Base-by-base conservation (phyloP, 2,888 invertebrate species). In the Penaeus monodon region DNA sequence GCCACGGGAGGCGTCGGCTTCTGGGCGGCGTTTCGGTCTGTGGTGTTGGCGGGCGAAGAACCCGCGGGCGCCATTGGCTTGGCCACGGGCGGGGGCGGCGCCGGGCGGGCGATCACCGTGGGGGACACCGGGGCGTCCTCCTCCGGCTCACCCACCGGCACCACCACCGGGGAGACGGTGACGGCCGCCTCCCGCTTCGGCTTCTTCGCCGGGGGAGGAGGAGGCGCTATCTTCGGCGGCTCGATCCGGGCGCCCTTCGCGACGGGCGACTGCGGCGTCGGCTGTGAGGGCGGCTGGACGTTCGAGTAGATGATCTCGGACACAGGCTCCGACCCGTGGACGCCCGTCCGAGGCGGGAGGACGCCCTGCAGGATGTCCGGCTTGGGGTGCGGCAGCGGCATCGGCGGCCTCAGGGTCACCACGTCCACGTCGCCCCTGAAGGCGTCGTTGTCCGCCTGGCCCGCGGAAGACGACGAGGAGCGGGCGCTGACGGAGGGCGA, bases 31-130 rank as follows among this genome's bases (percentile, higher is more conserved):
- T 6, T 24, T 29, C 33, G 74, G 3, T 49, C 57, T 4, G 8
- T 49, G 27, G 44, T 7, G n/a, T 29, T 17, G 38, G 77, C 1
- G 33, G 65, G 33, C 22, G 33, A n/a, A 24, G 82, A 64, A 20
- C 7, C 38, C 29, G 20, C 70, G 20, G 29, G 27, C 33, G 22
- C 38, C 29, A n/a, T 29, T 29, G 84, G 70, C 38, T 57, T 64
- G 27, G 78, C 17, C 24, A 64, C 63, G 20, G 81, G 85, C 44
- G 81, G 85, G 2, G 85, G 81, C n/a, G 85, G 80, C 24, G 85
- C 85, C 27, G 81, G 85, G 0, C 85, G 68, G 22, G 85, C 85
- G 14, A 84, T 84, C 22, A 68, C 68, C 20, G 84, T 65, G 57
- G 85, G 79, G 14, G 85, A 85, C 7, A 38, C 12, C 1, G 73